phyloP scores from a whole-genome alignment of 2,113 vertebrate genomes.

The Aramus guarauna region DNA sequence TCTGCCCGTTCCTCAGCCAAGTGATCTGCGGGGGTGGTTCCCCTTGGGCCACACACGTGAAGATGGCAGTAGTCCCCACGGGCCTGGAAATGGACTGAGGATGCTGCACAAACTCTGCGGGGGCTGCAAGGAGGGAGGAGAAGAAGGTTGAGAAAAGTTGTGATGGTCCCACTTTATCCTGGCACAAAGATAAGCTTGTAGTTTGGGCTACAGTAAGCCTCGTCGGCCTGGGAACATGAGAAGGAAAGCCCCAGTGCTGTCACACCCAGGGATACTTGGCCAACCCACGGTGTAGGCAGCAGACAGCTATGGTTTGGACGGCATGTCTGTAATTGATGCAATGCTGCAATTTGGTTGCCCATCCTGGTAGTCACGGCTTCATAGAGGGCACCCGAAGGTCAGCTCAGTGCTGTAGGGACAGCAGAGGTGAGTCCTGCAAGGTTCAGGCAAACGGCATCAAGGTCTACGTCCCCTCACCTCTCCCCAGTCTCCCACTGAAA shows the following conservation, averaged over 20 bases:
- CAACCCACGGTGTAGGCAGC: background rate
- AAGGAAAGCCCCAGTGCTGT: too few relatives aligned
- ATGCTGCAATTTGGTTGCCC: background rate
- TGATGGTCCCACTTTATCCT: background rate
- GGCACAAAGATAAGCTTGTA: accelerated
- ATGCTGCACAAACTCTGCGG: constrained; percentile 92
- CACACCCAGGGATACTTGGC: background rate
- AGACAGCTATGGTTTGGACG: background rate
- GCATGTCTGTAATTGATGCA: background rate
- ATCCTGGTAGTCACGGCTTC: background rate
- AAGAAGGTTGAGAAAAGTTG: background rate
- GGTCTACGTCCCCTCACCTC: background rate
- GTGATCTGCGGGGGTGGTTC: constrained; percentile 92
- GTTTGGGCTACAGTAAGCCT: background rate
- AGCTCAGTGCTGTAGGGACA: background rate
- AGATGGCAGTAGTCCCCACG: constrained; percentile 91
- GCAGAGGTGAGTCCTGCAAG: background rate
- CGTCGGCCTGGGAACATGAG: background rate
- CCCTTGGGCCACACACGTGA: constrained; percentile 92
- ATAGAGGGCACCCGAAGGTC: background rate
- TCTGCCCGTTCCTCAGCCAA: constrained; percentile 95
- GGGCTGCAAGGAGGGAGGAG: constrained; percentile 75
- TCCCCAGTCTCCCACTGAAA: background rate
- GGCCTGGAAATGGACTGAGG: constrained; percentile 95
- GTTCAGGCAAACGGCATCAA: background rate